phyloP scores from a whole-genome alignment of 2,888 invertebrate genomes.

The Thera obeliscata region DNA sequence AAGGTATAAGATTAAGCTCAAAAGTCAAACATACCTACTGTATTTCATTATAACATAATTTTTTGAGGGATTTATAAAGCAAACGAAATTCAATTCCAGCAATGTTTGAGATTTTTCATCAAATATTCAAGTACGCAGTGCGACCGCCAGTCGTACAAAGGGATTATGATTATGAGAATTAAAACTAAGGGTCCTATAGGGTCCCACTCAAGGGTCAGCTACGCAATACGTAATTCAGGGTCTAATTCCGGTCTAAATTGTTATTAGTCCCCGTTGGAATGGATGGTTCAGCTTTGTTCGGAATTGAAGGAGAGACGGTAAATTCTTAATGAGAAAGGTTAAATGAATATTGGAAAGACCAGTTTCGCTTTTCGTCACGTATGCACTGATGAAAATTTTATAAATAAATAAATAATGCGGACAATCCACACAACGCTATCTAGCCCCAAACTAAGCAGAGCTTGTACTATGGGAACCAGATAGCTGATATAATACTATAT shows the following conservation, averaged over 20 bases:
- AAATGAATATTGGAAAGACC: not conserved
- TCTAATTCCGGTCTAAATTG: slow-evolving; percentile 29
- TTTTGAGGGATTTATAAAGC: not conserved
- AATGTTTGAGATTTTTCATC: not conserved
- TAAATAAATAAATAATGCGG: not conserved
- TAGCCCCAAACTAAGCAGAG: no score
- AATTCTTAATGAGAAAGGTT: not conserved
- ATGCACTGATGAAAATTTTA: not conserved
- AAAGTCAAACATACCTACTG: no score
- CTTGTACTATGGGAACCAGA: no score
- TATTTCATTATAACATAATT: no score
- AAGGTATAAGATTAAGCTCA: no score
- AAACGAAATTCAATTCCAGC: not conserved
- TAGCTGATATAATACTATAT: no score
- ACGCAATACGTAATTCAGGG: slow-evolving; percentile 14
- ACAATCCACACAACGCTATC: no score
- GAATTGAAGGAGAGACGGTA: not conserved
- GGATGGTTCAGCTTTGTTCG: not conserved
- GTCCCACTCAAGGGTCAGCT: slow-evolving; percentile 2
- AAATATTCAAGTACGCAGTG: slow-evolving; percentile 7
- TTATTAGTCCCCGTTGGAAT: slow-evolving; percentile 20
- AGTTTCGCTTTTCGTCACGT: not conserved
- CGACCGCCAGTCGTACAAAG: slow-evolving; percentile 9
- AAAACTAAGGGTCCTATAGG: slow-evolving; percentile 25
- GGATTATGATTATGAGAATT: slow-evolving; percentile 28